Evolutionary conservation across 1,140 invertebrate species (phyloP).

Genomic region (Callitettix versicolor): DNA sequence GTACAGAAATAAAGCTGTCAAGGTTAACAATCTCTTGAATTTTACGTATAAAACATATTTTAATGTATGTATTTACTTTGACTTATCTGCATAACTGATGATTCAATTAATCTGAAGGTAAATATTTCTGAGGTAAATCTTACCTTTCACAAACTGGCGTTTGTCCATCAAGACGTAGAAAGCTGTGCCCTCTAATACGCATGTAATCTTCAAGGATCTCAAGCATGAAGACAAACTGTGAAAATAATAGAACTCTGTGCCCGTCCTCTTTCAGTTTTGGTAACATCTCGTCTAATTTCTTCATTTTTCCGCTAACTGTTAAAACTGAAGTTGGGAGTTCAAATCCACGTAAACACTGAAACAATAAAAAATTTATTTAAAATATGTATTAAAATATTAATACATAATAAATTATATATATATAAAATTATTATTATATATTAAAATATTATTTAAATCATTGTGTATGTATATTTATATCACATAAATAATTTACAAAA

Average conservation of each 20-base stretch:
- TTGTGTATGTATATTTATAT: not conserved
- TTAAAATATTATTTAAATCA: not conserved
- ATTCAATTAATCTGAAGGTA: too few species aligned
- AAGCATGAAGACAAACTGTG: slow-evolving; percentile 88
- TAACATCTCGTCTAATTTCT: slow-evolving; percentile 67
- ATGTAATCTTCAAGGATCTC: slow-evolving; percentile 83
- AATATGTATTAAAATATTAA: too few species aligned
- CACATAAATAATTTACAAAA: not conserved
- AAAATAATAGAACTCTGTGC: slow-evolving; percentile 82
- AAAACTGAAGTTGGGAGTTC: slow-evolving; percentile 61
- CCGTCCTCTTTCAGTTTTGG: slow-evolving; percentile 56
- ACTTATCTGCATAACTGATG: too few species aligned
- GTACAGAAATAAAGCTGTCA: too few species aligned
- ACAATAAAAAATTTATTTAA: slow-evolving; percentile 15
- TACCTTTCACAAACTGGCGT: slow-evolving; percentile 67
- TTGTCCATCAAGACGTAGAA: slow-evolving; percentile 72
- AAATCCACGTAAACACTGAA: slow-evolving; percentile 24
- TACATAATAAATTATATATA: too few species aligned
- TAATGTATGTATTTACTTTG: too few species aligned
- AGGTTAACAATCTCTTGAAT: too few species aligned
- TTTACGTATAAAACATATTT: too few species aligned
- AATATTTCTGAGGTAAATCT: slow-evolving; percentile 3
- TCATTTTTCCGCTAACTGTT: slow-evolving; percentile 72
- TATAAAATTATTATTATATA: not conserved
- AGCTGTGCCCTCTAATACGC: slow-evolving; percentile 54